Conservation (phyloP, 2,888 invertebrate species). For the Proisotoma minuta region DNA sequence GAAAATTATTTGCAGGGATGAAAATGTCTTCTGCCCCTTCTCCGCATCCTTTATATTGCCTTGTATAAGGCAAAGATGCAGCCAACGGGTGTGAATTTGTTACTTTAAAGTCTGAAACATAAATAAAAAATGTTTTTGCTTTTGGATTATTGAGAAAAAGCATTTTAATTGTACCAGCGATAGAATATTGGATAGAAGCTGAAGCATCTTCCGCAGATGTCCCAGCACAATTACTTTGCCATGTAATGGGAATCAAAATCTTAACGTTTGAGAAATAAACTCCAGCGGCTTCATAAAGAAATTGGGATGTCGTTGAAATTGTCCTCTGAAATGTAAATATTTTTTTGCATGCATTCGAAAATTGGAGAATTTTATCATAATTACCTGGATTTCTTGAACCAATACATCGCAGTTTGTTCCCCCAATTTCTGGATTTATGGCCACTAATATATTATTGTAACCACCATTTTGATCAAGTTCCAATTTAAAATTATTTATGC, state of each 20-base stretch:
- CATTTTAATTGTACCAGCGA: background rate
- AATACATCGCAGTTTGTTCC: background rate
- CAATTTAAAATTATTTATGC: too few relatives aligned
- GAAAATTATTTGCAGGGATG: conserved; percentile 47
- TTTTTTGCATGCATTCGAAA: background rate
- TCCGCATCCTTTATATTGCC: conserved; percentile 60
- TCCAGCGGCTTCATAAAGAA: background rate
- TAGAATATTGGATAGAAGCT: background rate
- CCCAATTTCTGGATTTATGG: background rate
- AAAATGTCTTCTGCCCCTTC: conserved; percentile 59
- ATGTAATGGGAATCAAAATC: conserved; percentile 9
- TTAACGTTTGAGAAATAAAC: background rate
- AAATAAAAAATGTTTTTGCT: background rate
- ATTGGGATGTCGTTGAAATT: background rate
- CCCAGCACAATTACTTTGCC: too few relatives aligned
- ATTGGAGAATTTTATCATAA: background rate
- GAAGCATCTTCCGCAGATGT: conserved; percentile 6
- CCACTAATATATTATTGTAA: conserved; percentile 6
- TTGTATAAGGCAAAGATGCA: conserved; percentile 57
- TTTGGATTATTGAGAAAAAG: background rate
- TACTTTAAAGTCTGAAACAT: conserved; percentile 34
- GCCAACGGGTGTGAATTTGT: conserved; percentile 35
- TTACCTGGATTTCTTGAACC: conserved; percentile 1
- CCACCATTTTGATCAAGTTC: too few relatives aligned
- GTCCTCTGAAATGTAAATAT: background rate